Evolutionary conservation across 1,140 invertebrate species (phyloP), one percentile per base, ranked within the genome.

Genomic region (Lepidurus apus): DNA sequence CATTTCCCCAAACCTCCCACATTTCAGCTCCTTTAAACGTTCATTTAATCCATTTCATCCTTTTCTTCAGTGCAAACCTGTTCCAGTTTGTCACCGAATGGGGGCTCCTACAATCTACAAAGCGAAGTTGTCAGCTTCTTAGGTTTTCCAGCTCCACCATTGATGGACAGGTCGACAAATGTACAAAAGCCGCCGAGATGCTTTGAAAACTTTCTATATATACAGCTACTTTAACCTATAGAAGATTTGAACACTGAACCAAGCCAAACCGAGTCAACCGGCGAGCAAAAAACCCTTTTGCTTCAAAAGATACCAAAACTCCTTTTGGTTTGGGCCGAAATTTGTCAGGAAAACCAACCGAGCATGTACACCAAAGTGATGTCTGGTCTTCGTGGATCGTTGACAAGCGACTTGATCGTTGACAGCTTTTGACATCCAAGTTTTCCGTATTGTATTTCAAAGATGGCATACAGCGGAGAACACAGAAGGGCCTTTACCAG

Each of bases 11-110:
- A 13, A 65, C 7, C 53, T n/a, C 53, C 17, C 6, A 7, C 17
- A 1, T 7, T 65, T 65, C 13, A n/a, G 21, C 53, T n/a, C 53
- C 53, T 65, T 65, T 21, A 17, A 65, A 65, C 53, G 17, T 21
- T 1, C 53, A 65, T n/a, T 65, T n/a, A n/a, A n/a, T n/a, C n/a
- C n/a, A n/a, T n/a, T n/a, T n/a, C n/a, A n/a, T n/a, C n/a, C n/a
- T n/a, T n/a, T n/a, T 65, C 53, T 21, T 65, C 21, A 65, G 53
- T n/a, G 53, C 34, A 65, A 65, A 65, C 53, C 53, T 65, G 53
- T 65, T 65, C 53, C 53, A 65, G 6, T 65, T 65, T 65, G 53
- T 65, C 53, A 65, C 53, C 53, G 21, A 34, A 34, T 34, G 34
- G 8, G 13, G 53, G 53, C 53, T 65, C 53, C 34, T 34, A 34